Evolutionary conservation across 2,113 vertebrate genomes (phyloP).

Genomic region (Phyllopteryx taeniolatus): DNA sequence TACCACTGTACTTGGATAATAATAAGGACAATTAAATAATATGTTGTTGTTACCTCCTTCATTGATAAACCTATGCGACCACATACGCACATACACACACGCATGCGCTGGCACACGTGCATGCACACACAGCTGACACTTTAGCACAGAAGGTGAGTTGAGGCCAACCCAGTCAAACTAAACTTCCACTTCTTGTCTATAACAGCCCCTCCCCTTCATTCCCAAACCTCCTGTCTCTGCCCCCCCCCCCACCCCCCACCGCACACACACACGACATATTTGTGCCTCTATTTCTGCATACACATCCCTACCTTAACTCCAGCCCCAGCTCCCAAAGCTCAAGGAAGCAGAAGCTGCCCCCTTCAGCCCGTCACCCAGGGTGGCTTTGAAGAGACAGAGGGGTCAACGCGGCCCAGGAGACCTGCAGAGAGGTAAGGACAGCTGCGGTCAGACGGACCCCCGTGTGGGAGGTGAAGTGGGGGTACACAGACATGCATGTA

Average conservation of each 20-base stretch:
- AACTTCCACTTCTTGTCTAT: constrained; percentile 36
- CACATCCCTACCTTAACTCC: constrained; percentile 33
- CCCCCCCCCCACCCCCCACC: constrained; percentile 1
- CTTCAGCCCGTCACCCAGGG: constrained; percentile 39
- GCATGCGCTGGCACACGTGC: too few relatives aligned
- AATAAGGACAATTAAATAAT: too few relatives aligned
- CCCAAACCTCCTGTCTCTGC: constrained; percentile 42
- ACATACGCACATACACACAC: neutral
- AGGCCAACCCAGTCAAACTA: neutral
- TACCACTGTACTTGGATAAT: too few relatives aligned
- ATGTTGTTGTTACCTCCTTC: too few relatives aligned
- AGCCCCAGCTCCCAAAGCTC: constrained; percentile 64
- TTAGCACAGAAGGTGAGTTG: constrained; percentile 8
- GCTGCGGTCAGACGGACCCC: constrained; percentile 65
- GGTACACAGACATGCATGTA: constrained; percentile 23
- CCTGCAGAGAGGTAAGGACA: constrained; percentile 65
- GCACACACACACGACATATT: neutral
- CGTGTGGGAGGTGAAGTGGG: constrained; percentile 26
- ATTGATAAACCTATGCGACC: too few relatives aligned
- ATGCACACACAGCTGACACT: neutral
- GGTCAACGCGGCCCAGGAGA: constrained; percentile 67
- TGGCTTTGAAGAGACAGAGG: constrained; percentile 70
- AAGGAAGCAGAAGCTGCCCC: constrained; percentile 64
- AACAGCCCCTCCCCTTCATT: constrained; percentile 25
- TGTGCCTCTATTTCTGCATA: constrained; percentile 14